Percentiles rank a stretch among this genome's conserved stretches.
Evolutionary conservation across 2,888 invertebrate species (phyloP).

Genomic region (Hesperia comma): DNA sequence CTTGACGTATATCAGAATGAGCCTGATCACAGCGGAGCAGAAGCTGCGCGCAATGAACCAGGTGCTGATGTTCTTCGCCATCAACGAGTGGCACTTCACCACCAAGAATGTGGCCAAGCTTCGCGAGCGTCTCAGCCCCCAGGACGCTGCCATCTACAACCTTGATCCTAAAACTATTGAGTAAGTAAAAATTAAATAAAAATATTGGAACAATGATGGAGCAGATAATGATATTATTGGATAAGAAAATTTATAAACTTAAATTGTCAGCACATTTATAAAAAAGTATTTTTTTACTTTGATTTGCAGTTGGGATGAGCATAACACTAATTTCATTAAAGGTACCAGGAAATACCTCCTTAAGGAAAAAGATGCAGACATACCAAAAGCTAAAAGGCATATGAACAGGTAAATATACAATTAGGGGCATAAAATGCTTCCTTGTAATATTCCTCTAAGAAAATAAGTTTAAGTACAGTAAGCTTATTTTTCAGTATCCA

Average conservation of each 20-base stretch:
- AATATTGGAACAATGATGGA: no score
- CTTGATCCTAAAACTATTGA: conserved; percentile 65
- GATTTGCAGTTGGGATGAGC: conserved; percentile 84
- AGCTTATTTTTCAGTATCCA: no score
- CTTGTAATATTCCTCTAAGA: not conserved
- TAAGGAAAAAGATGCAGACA: conserved; percentile 85
- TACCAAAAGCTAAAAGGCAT: conserved; percentile 81
- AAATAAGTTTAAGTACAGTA: no score
- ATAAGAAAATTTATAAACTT: no score
- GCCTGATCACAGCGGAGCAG: conserved; percentile 86
- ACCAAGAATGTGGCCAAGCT: conserved; percentile 81
- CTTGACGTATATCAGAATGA: conserved; percentile 60
- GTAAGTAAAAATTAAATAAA: conserved; percentile 51
- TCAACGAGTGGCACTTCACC: conserved; percentile 86
- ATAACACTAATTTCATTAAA: conserved; percentile 85
- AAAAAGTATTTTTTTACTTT: not conserved
- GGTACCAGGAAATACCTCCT: conserved; percentile 88
- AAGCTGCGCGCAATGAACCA: conserved; percentile 85
- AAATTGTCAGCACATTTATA: not conserved
- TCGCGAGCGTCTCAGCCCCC: conserved; percentile 64
- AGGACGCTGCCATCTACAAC: conserved; percentile 72
- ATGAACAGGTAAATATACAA: conserved; percentile 71
- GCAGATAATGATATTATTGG: no score
- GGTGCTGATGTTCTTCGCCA: conserved; percentile 87
- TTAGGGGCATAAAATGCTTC: not conserved